Base-by-base conservation (phyloP, 1,140 invertebrate species). In the Liolophura sinensis region DNA sequence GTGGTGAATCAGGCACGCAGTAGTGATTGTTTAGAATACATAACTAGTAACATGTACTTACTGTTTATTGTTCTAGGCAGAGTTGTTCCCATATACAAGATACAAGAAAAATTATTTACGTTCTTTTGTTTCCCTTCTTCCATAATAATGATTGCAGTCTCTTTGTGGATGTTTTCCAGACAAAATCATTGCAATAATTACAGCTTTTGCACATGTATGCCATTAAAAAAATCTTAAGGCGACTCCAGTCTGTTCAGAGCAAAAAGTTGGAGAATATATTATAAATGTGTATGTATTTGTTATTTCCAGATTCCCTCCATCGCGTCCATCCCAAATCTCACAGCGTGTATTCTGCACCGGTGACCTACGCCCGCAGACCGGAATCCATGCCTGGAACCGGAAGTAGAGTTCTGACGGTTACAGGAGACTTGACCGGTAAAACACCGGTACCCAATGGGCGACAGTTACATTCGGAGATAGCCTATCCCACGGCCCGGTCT, bases 341-440 rank as follows among this genome's bases (percentile, higher is more conserved):
- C 12, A 76, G 73, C 57, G 73, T 66, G 24, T 78, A 78, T 63
- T 40, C 25, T 12, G 46, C 57, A n/a, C 60, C 60, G 24, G 59
- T 52, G 1, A 71, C 73, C 48, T 69, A 75, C 49, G 73, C 73
- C 20, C 77, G 76, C 61, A 63, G 70, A 50, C 62, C 72, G 16
- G 73, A 74, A 7, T 75, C 73, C 0, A 58, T 62, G 7, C 65
- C 72, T 12, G 67, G 68, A 15, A 65, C 68, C 25, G 67, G 66
- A 20, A 74, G 69, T 16, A 72, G 71, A 50, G 75, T 79, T 15
- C 66, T 81, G 51, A 70, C 70, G 24, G 71, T 79, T 16, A 81
- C 79, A 27, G 73, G 73, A 12, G 79, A 81, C 60, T 70, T 81
- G 14, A 79, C 74, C 9, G 79, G 79, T 18, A 77, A 76, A 68